Evolutionary conservation across 2,888 invertebrate species (phyloP), one percentile per base, ranked within the genome.

Genomic region (Sipunculus nudus): DNA sequence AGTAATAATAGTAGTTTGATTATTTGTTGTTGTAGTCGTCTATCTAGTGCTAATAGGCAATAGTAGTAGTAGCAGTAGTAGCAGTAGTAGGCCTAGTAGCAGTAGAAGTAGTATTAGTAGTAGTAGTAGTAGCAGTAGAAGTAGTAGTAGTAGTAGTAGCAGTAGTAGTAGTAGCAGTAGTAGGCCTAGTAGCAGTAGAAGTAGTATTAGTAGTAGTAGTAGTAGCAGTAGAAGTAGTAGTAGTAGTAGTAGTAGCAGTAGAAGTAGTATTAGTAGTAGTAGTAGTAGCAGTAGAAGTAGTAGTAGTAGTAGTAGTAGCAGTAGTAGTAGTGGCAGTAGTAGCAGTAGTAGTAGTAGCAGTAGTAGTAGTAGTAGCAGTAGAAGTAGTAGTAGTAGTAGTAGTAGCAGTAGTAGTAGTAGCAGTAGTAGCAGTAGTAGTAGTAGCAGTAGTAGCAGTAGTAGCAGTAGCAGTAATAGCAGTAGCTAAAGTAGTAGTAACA

Each of bases 291-390:
- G 48, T 48, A 49, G 49, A 49, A 49, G 29, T 49, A 49, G 49
- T 49, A 49, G 49, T 49, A 31, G 49, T 49, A 31, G 49, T 31
- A 49, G 49, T 49, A 49, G 49, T 49, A 29, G 48, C 26, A 48
- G 48, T 28, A 48, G 48, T 48, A 48, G 48, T 48, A 48, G 48
- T 28, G 29, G 48, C 19, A 48, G 48, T 48, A 48, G 48, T 48
- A 48, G 48, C 26, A 48, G 48, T 48, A 48, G 48, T 48, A 48
- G 48, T 48, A 48, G 48, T 48, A 48, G 48, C 26, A 49, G 49
- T 3, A 49, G 49, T 31, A 29, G 49, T 48, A 49, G 49, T 8
- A 49, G 48, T 2, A 2, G 48, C 1, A 48, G 48, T 21, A 48
- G 48, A 25, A 48, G 48, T 21, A 48, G 48, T 21, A 48, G 48